Percentiles rank a stretch among this genome's conserved stretches.
These are phyloP conservation scores for Cottoperca gobio DNA, from an alignment of 2,797 vertebrate species.

Conservation along the genomic window DNA sequence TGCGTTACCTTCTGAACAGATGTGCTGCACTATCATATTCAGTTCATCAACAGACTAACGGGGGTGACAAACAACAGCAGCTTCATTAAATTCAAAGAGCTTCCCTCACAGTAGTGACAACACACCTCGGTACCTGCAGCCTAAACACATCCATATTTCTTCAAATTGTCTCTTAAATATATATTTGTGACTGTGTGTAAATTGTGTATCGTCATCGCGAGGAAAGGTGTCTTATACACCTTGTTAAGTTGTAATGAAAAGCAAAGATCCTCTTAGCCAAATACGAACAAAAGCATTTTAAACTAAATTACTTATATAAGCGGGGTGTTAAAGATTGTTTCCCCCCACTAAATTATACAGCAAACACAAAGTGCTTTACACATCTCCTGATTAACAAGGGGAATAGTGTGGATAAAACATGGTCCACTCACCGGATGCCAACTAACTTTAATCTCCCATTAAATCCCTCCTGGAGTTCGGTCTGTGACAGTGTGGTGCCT, in stretches of 20 bases:
- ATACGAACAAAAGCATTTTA: neutral
- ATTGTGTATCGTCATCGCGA: neutral
- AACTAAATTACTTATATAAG: constrained; percentile 8
- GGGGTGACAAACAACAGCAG: constrained; percentile 55
- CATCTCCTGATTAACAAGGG: constrained; percentile 25
- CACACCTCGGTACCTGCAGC: constrained; percentile 29
- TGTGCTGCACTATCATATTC: constrained; percentile 39
- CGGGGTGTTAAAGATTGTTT: neutral
- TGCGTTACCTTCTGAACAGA: constrained; percentile 51
- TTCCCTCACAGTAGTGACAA: constrained; percentile 32
- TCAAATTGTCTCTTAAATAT: constrained; percentile 6
- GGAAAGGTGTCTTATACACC: neutral
- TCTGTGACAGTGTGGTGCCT: constrained; percentile 15
- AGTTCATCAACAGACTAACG: constrained; percentile 28
- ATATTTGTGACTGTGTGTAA: neutral
- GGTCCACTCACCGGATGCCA: constrained; percentile 13
- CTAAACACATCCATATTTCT: constrained; percentile 32
- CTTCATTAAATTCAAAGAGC: constrained; percentile 61
- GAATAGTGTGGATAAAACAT: constrained; percentile 12
- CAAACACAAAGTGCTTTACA: constrained; percentile 28
- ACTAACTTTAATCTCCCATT: constrained; percentile 53
- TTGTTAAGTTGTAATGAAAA: constrained; percentile 1
- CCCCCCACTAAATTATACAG: constrained; percentile 29
- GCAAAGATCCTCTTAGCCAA: neutral
- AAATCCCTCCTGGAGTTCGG: constrained; percentile 43